Percentiles rank a stretch among this genome's conserved stretches.
phyloP scores from a whole-genome alignment of 2,113 vertebrate species.

The Progne subis region DNA sequence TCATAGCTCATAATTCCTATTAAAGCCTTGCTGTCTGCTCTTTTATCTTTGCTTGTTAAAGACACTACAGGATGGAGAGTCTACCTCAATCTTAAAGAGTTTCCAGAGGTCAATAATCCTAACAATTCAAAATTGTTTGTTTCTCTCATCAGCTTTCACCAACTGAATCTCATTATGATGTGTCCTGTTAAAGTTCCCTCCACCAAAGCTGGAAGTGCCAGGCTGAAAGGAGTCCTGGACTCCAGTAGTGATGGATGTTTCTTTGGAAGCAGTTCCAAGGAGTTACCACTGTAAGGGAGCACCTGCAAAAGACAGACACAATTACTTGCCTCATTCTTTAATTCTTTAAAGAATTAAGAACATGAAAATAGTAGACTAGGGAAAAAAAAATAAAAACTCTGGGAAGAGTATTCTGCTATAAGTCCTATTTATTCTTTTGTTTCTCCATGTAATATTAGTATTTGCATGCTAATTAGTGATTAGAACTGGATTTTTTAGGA shows the following conservation, averaged over 20 bases:
- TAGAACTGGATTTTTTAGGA: not conserved
- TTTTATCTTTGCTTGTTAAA: not conserved
- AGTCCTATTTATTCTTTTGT: conserved; percentile 14
- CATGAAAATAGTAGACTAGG: not conserved
- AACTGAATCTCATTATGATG: rapidly evolving
- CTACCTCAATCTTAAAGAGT: not conserved
- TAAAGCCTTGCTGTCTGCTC: not conserved
- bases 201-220: not conserved
- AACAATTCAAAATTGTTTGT: not conserved
- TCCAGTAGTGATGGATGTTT: not conserved
- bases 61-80: not conserved
- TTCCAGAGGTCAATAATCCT: not conserved
- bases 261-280: not conserved
- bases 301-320: not conserved
- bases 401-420: conserved; percentile 1
- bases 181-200: not conserved
- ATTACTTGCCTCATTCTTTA: not conserved
- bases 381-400: not conserved
- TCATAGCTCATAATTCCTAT: rapidly evolving
- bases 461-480: conserved; percentile 34
- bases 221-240: not conserved
- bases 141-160: not conserved
- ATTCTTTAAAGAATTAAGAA: conserved; percentile 1
- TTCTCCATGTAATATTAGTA: not conserved
- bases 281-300: not conserved